phyloP scores from a whole-genome alignment of 2,888 invertebrate genomes.

The Rhabditophanes sp. region DNA sequence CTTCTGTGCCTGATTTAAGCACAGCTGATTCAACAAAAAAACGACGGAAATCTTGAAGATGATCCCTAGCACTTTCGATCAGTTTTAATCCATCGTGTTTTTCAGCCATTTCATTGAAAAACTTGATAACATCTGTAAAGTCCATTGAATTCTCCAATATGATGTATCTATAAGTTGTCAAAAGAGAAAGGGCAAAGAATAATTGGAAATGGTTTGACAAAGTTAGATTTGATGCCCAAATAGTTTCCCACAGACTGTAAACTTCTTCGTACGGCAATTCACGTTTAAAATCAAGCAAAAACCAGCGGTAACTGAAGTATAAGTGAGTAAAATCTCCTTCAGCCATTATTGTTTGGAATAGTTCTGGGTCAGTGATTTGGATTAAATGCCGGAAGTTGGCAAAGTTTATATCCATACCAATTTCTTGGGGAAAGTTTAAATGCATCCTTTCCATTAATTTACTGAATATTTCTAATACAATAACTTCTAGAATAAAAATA shows the following conservation, averaged over 20 bases:
- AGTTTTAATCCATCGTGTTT: constrained; percentile 71
- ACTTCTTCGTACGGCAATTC: constrained; percentile 81
- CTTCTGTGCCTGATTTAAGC: constrained; percentile 55
- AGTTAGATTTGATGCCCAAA: constrained; percentile 78
- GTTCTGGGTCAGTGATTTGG: constrained; percentile 75
- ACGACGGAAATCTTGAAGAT: constrained; percentile 73
- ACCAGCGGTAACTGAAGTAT: constrained; percentile 94
- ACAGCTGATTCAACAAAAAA: constrained; percentile 69
- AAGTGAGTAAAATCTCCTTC: constrained; percentile 91
- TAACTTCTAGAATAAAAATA: constrained; percentile 54
- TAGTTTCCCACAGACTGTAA: constrained; percentile 79
- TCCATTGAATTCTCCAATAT: constrained; percentile 89
- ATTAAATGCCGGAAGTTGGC: constrained; percentile 65
- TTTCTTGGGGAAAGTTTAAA: constrained; percentile 74
- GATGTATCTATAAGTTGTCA: constrained; percentile 81
- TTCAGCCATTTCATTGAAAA: constrained; percentile 97
- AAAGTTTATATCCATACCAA: constrained; percentile 86
- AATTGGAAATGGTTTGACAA: constrained; percentile 75
- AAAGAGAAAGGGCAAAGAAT: constrained; percentile 73
- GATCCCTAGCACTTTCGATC: constrained; percentile 64
- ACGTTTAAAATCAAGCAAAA: constrained; percentile 81
- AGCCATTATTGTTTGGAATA: constrained; percentile 59
- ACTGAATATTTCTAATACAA: constrained; percentile 76
- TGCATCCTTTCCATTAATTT: constrained; percentile 75
- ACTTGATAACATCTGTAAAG: constrained; percentile 91